These are phyloP conservation scores for Callyntrura guangdongensis DNA, from an alignment of 2,888 invertebrate species.

Conservation along the genomic window DNA sequence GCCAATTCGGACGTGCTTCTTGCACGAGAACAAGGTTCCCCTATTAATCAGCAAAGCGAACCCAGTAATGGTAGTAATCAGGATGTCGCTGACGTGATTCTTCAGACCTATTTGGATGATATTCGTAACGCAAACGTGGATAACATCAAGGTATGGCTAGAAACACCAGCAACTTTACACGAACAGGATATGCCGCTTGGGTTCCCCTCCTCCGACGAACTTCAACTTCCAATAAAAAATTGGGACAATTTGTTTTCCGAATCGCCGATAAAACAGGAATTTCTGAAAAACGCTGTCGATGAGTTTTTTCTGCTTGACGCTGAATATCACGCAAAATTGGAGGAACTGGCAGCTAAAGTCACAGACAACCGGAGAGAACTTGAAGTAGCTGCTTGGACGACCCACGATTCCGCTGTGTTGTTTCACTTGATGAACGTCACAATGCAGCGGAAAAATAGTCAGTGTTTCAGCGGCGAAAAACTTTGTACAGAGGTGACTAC, in stretches of 20 bases:
- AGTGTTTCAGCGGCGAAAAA: slow-evolving; percentile 47
- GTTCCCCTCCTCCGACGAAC: slow-evolving; percentile 67
- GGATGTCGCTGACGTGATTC: slow-evolving; percentile 63
- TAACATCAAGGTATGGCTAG: slow-evolving; percentile 77
- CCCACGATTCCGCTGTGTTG: slow-evolving; percentile 70
- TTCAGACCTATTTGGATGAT: slow-evolving; percentile 79
- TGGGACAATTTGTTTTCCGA: background rate
- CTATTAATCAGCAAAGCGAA: too few species aligned
- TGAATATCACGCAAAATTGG: slow-evolving; percentile 82
- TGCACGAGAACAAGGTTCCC: too few species aligned
- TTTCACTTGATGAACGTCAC: slow-evolving; percentile 71
- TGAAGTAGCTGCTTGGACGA: slow-evolving; percentile 66
- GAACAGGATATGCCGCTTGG: slow-evolving; percentile 81
- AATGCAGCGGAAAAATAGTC: slow-evolving; percentile 42
- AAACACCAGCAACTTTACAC: slow-evolving; percentile 62
- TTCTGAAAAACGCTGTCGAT: slow-evolving; percentile 78
- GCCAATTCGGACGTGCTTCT: slow-evolving; percentile 9
- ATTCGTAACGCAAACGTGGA: slow-evolving; percentile 79
- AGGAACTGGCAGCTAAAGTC: slow-evolving; percentile 75
- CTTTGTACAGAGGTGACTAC: slow-evolving; percentile 77
- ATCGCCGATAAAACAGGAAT: slow-evolving; percentile 64
- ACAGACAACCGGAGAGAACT: slow-evolving; percentile 64
- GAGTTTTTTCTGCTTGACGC: slow-evolving; percentile 83
- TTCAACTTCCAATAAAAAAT: slow-evolving; percentile 75
- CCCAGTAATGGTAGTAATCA: slow-evolving; percentile 1